phyloP scores from a whole-genome alignment of 2,797 vertebrate genomes.

The Manis javanica region DNA sequence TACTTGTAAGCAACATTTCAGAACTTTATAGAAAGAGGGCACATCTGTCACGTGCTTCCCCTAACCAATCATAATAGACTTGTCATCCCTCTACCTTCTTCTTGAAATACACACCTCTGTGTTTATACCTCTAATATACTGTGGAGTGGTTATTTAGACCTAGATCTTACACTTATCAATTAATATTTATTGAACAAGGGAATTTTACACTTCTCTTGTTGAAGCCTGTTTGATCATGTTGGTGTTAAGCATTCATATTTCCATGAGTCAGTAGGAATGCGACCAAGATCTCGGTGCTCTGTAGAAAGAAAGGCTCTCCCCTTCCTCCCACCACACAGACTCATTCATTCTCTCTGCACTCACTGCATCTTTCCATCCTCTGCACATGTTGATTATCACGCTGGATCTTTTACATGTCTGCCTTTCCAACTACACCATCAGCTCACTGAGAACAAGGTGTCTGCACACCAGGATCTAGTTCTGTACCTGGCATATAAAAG shows the following conservation, averaged over 20 bases:
- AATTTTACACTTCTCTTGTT: not conserved
- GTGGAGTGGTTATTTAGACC: not conserved
- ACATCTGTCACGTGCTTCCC: not conserved
- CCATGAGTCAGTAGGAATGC: no score
- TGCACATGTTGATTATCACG: accelerated
- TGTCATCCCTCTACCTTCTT: not conserved
- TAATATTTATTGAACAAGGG: not conserved
- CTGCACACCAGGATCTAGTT: not conserved
- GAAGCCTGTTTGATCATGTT: not conserved
- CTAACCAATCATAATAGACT: not conserved
- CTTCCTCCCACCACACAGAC: not conserved
- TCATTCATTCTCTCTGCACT: not conserved
- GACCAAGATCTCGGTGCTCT: not conserved
- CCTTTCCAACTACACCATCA: not conserved
- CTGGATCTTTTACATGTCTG: not conserved
- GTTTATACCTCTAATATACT: not conserved
- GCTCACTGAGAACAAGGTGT: accelerated
- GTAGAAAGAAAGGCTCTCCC: not conserved
- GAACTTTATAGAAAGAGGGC: not conserved
- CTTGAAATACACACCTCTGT: not conserved
- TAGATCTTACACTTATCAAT: not conserved
- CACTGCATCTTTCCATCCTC: no score
- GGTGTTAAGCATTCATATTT: not conserved
- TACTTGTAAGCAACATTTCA: not conserved
- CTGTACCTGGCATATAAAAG: not conserved